phyloP scores from a whole-genome alignment of 2,888 invertebrate genomes.

The Ochlodes sylvanus region DNA sequence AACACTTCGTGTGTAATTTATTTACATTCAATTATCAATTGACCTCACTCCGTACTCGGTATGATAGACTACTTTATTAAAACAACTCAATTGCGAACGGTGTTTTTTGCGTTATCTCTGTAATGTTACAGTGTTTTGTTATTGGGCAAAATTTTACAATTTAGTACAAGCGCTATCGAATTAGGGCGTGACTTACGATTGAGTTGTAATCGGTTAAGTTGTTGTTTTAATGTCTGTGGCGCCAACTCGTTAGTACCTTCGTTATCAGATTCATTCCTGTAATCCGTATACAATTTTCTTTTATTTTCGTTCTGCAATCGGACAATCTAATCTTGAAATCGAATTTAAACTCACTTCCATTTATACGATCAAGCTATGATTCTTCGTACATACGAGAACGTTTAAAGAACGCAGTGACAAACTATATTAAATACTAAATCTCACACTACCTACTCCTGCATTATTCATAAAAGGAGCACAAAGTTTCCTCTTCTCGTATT shows the following conservation, averaged over 20 bases:
- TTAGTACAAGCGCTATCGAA: background rate
- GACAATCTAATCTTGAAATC: background rate
- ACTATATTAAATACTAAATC: no score
- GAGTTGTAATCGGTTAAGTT: background rate
- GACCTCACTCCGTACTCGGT: background rate
- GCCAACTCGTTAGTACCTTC: background rate
- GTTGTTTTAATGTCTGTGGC: background rate
- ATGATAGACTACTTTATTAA: background rate
- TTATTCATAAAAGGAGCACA: no score
- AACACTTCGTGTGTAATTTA: background rate
- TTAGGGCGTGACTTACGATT: background rate
- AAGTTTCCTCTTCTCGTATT: no score
- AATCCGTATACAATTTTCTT: background rate
- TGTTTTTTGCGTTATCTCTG: constrained; percentile 1
- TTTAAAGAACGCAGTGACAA: no score
- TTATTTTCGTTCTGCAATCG: background rate
- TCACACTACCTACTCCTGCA: no score
- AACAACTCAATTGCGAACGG: background rate
- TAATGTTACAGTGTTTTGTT: background rate
- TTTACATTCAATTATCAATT: constrained; percentile 11
- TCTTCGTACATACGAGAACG: no score
- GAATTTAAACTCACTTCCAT: background rate
- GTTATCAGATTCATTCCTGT: background rate
- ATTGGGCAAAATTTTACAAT: background rate
- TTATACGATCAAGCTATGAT: no score